A percentile compares a stretch with the other conserved stretches of the same genome.
Evolutionary conservation across 2,113 vertebrate genomes (phyloP).

Genomic region (Varanus salvator): DNA sequence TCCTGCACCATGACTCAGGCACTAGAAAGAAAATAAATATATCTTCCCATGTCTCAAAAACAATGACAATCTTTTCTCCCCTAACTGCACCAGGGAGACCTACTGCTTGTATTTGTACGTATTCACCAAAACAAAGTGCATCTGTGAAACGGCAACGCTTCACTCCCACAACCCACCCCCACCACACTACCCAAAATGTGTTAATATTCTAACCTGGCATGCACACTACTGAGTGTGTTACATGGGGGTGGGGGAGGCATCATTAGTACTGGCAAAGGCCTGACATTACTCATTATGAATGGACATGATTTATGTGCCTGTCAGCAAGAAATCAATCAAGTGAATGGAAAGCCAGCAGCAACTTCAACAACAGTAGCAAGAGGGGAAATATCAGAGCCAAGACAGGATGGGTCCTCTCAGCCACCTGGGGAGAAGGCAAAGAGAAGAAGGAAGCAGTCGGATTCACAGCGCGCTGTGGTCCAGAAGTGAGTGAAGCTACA

Average conservation of each 20-base stretch:
- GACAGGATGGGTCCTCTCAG: constrained; percentile 68
- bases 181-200: constrained; percentile 40
- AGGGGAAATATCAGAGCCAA: constrained; percentile 71
- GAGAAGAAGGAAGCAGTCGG: constrained; percentile 66
- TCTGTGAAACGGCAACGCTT: constrained; percentile 44
- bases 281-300: constrained; percentile 65
- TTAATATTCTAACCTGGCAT: constrained; percentile 45
- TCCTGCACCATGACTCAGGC: background rate
- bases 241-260: constrained; percentile 31
- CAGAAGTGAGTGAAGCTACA: constrained; percentile 28
- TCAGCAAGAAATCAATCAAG: constrained; percentile 76
- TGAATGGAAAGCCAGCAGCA: constrained; percentile 69
- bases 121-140: constrained; percentile 58
- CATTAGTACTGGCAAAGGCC: constrained; percentile 65
- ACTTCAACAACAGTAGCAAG: constrained; percentile 73
- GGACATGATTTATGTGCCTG: constrained; percentile 72
- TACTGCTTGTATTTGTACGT: constrained; percentile 40
- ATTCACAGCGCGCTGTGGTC: constrained; percentile 44
- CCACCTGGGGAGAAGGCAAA: constrained; percentile 66
- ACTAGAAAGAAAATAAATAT: background rate
- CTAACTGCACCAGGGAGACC: background rate
- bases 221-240: constrained; percentile 65
- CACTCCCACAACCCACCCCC: background rate
- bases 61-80: constrained; percentile 1
- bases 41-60: background rate